Evolutionary conservation across 2,888 invertebrate genomes (phyloP).

Genomic region (Pheosia tremula): DNA sequence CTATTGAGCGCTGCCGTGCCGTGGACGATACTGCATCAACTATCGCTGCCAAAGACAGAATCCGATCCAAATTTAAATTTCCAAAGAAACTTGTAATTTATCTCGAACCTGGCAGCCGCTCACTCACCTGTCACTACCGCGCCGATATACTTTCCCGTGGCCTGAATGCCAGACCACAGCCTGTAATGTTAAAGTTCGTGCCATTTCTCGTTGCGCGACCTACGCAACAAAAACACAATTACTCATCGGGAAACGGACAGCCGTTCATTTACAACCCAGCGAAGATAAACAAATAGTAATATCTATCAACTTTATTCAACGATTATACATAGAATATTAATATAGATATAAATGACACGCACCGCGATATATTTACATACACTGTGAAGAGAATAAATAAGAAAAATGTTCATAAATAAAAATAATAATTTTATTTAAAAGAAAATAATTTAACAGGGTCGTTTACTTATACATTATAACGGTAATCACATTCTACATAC

Average conservation of each 20-base stretch:
- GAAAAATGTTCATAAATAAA: conserved; percentile 48
- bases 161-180: too few relatives aligned
- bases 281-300: conserved; percentile 2
- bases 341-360: conserved; percentile 30
- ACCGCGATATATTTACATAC: conserved; percentile 35
- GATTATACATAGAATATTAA: conserved; percentile 29
- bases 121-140: too few relatives aligned
- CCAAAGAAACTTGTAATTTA: too few relatives aligned
- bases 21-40: too few relatives aligned
- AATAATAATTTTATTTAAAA: conserved; percentile 54
- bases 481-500: conserved; percentile 52
- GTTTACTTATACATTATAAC: conserved; percentile 46
- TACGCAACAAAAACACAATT: too few relatives aligned
- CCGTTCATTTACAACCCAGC: neutral
- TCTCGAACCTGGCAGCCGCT: too few relatives aligned
- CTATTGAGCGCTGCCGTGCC: too few relatives aligned
- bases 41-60: too few relatives aligned
- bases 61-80: too few relatives aligned
- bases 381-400: conserved; percentile 34
- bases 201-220: too few relatives aligned
- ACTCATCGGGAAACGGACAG: neutral
- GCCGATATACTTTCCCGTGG: too few relatives aligned
- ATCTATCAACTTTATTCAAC: conserved; percentile 43
- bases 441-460: conserved; percentile 66
- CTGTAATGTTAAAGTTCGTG: too few relatives aligned